These are phyloP conservation scores for Rhinatrema bivittatum DNA, from an alignment of 2,797 vertebrate genomes.

Conservation along the genomic window DNA sequence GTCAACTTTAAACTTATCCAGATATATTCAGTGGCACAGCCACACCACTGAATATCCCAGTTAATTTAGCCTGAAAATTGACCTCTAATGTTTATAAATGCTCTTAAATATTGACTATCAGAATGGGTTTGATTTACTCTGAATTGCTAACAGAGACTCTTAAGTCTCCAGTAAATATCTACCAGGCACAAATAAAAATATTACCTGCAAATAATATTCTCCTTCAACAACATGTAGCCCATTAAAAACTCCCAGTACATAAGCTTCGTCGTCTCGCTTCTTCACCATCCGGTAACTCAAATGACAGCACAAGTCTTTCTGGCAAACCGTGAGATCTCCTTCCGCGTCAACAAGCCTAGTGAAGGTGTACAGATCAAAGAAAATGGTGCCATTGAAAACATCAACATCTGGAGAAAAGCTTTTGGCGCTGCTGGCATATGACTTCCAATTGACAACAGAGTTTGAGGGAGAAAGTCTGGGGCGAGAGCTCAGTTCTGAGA, in stretches of 20 bases:
- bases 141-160: no score
- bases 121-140: no score
- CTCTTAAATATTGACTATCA: no score
- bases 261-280: conserved; percentile 36
- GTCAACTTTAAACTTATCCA: no score
- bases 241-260: conserved; percentile 47
- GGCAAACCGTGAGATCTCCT: conserved; percentile 38
- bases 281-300: conserved; percentile 38
- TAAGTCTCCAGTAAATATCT: no score
- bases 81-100: no score
- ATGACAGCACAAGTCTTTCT: conserved; percentile 53
- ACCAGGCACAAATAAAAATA: background rate
- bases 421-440: conserved; percentile 15
- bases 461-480: conserved; percentile 21
- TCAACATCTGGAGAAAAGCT: background rate
- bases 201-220: conserved; percentile 55
- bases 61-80: no score
- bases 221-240: conserved; percentile 46
- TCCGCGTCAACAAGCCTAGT: conserved; percentile 21
- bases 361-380: conserved; percentile 44
- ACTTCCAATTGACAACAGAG: conserved; percentile 29
- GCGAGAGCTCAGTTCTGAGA: conserved; percentile 36
- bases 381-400: conserved; percentile 35
- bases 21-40: no score
- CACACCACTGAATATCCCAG: no score